Evolutionary conservation across 2,888 invertebrate genomes (phyloP).

Genomic region (Trisateles emortualis): DNA sequence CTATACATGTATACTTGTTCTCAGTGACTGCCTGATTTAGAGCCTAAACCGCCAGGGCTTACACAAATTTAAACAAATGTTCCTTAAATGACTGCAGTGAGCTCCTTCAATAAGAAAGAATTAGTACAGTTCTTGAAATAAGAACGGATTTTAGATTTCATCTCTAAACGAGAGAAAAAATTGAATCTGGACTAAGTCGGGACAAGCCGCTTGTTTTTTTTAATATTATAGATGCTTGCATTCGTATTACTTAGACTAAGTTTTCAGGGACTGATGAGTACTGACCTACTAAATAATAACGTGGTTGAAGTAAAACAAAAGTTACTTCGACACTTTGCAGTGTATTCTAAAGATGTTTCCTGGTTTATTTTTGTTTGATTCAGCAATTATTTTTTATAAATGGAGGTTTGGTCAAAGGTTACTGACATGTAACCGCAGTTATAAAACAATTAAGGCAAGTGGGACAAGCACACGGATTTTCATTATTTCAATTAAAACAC

Average conservation of each 20-base stretch:
- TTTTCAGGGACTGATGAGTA: not conserved
- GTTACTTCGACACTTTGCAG: not conserved
- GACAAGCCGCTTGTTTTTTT: too few species aligned
- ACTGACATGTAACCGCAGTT: constrained; percentile 54
- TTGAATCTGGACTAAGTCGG: too few species aligned
- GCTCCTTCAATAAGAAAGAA: too few species aligned
- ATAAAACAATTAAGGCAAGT: constrained; percentile 65
- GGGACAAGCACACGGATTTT: constrained; percentile 56
- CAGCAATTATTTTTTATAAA: constrained; percentile 26
- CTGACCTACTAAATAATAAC: constrained; percentile 9
- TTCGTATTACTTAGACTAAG: not conserved
- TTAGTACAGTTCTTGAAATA: too few species aligned
- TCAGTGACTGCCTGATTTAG: too few species aligned
- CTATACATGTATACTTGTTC: too few species aligned
- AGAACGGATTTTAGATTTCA: too few species aligned
- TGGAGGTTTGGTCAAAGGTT: constrained; percentile 46
- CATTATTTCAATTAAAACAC: constrained; percentile 45
- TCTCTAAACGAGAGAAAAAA: too few species aligned
- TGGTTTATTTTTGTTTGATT: constrained; percentile 11
- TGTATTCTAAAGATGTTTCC: constrained; percentile 10
- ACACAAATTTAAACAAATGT: too few species aligned
- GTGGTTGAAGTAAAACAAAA: constrained; percentile 3
- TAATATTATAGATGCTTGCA: too few species aligned
- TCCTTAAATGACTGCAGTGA: too few species aligned
- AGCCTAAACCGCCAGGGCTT: too few species aligned